These are phyloP conservation scores for Pharmacophagus antenor DNA, from an alignment of 2,888 invertebrate species.

Conservation along the genomic window DNA sequence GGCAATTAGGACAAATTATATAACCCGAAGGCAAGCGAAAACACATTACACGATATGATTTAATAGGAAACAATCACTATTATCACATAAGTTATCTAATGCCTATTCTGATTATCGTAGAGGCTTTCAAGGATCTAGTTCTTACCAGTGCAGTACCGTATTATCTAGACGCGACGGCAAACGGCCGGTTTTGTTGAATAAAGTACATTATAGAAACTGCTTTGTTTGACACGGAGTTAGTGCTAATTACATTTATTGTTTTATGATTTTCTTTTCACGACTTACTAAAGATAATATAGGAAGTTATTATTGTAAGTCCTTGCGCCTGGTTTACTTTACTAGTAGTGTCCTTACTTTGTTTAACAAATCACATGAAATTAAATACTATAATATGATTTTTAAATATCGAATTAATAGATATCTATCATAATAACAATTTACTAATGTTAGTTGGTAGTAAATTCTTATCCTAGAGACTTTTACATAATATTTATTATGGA, in stretches of 20 bases:
- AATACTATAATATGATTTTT: too few relatives aligned
- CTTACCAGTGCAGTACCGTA: conserved; percentile 13
- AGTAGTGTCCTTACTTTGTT: too few relatives aligned
- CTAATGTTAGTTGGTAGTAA: too few relatives aligned
- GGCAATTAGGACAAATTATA: not conserved
- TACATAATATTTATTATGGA: too few relatives aligned
- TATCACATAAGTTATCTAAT: conserved; percentile 9
- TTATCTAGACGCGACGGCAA: conserved; percentile 16
- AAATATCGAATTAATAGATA: too few relatives aligned
- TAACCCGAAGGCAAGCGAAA: not conserved
- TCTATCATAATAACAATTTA: too few relatives aligned
- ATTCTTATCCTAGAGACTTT: too few relatives aligned
- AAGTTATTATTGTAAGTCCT: too few relatives aligned
- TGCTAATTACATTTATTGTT: not conserved
- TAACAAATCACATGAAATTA: too few relatives aligned
- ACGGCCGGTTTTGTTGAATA: conserved; percentile 13
- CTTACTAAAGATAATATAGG: not conserved
- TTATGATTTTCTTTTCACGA: conserved; percentile 3
- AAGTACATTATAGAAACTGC: conserved; percentile 2
- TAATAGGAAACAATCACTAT: conserved; percentile 12
- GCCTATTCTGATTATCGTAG: conserved; percentile 14
- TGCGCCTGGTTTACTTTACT: too few relatives aligned
- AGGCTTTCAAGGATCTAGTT: conserved; percentile 16
- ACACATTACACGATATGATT: not conserved
- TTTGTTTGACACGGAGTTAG: conserved; percentile 14